Percentiles rank a stretch among this genome's conserved stretches.
phyloP scores from a whole-genome alignment of 2,888 invertebrate genomes.

The Acronicta leporina region DNA sequence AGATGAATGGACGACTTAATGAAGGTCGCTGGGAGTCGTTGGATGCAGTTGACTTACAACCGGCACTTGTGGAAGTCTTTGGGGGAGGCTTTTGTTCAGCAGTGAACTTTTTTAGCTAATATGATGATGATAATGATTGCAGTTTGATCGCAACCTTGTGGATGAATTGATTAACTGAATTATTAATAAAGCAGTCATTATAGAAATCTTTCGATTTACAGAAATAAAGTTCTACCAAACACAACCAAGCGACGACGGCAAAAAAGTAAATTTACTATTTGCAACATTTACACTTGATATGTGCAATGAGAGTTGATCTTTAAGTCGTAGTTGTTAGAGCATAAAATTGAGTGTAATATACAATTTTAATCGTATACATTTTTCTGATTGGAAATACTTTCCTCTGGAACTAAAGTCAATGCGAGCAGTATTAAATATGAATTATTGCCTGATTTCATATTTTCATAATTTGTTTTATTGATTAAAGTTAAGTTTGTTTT shows the following conservation, averaged over 20 bases:
- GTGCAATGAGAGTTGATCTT: background rate
- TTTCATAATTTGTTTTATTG: no score
- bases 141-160: no score
- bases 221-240: conserved; percentile 33
- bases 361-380: conserved; percentile 16
- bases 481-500: no score
- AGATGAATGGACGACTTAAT: no score
- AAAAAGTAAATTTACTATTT: conserved; percentile 23
- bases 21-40: no score
- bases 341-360: conserved; percentile 7
- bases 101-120: no score
- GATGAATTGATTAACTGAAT: no score
- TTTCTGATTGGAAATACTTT: conserved; percentile 40
- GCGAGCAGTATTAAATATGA: conserved; percentile 31
- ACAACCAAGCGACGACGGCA: conserved; percentile 28
- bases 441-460: conserved; percentile 21
- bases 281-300: conserved; percentile 14
- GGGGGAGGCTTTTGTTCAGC: no score
- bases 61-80: no score
- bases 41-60: no score
- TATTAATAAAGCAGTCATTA: no score
- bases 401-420: conserved; percentile 27
- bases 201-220: conserved; percentile 5
- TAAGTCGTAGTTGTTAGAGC: conserved; percentile 1
- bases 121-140: no score